Conservation (phyloP, 2,113 vertebrate genomes). For the Phasianus colchicus region DNA sequence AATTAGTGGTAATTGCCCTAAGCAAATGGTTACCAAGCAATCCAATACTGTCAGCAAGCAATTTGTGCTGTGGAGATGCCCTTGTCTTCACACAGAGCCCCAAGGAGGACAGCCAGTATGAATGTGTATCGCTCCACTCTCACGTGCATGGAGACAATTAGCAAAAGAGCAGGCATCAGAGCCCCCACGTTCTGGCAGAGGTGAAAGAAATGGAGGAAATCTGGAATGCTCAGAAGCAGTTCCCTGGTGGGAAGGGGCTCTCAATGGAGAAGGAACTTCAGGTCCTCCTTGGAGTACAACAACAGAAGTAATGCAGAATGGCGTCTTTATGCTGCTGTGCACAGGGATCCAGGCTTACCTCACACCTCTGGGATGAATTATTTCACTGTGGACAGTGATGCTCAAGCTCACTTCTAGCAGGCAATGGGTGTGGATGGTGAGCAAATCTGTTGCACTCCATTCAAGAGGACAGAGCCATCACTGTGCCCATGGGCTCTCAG, state of each 20-base stretch:
- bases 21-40: conserved; percentile 45
- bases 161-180: background rate
- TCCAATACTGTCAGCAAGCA: conserved; percentile 1
- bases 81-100: background rate
- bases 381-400: background rate
- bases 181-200: background rate
- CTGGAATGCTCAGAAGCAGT: background rate
- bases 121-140: fast-evolving
- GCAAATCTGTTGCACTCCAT: background rate
- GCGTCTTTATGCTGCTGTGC: background rate
- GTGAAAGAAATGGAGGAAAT: background rate
- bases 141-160: fast-evolving
- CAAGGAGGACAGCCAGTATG: background rate
- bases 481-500: no score
- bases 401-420: background rate
- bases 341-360: background rate
- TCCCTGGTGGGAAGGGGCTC: background rate
- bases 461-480: background rate
- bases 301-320: background rate
- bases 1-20: conserved; percentile 63
- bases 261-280: background rate
- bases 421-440: background rate
- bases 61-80: background rate
- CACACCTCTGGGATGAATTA: background rate
- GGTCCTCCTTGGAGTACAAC: background rate